phyloP scores from a whole-genome alignment of 2,113 vertebrate species.

The Mobula hypostoma region DNA sequence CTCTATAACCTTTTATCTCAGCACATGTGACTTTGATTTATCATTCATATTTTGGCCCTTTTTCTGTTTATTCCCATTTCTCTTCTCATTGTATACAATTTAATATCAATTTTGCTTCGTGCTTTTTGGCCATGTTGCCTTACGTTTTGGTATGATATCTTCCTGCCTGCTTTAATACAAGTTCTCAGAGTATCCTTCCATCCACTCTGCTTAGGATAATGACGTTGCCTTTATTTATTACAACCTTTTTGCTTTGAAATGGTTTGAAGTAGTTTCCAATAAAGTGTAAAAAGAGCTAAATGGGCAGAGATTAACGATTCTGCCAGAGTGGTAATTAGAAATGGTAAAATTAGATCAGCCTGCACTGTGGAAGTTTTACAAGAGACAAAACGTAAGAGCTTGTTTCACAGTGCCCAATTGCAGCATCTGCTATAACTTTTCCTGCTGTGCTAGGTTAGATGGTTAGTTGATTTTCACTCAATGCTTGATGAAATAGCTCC shows the following conservation, averaged over 20 bases:
- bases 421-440: not conserved
- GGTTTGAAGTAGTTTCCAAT: slow-evolving; percentile 18
- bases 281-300: slow-evolving; percentile 12
- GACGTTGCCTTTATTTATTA: not conserved
- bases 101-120: not conserved
- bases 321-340: slow-evolving; percentile 28
- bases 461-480: slow-evolving; percentile 27
- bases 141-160: not conserved
- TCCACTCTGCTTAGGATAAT: slow-evolving; percentile 8
- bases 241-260: not conserved
- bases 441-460: slow-evolving; percentile 7
- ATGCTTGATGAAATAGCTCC: slow-evolving; percentile 3
- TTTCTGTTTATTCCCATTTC: not conserved
- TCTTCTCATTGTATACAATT: not conserved
- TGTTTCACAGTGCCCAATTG: not conserved
- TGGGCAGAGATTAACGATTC: slow-evolving; percentile 2
- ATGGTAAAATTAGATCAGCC: slow-evolving; percentile 27
- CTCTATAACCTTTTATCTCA: not conserved
- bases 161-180: not conserved
- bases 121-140: not conserved
- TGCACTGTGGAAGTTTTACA: slow-evolving; percentile 1
- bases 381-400: not conserved
- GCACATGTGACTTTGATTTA: not conserved
- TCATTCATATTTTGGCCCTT: not conserved
- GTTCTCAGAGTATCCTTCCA: not conserved